These are phyloP conservation scores for Eumaeus atala DNA, from an alignment of 1,140 invertebrate genomes.

Conservation along the genomic window DNA sequence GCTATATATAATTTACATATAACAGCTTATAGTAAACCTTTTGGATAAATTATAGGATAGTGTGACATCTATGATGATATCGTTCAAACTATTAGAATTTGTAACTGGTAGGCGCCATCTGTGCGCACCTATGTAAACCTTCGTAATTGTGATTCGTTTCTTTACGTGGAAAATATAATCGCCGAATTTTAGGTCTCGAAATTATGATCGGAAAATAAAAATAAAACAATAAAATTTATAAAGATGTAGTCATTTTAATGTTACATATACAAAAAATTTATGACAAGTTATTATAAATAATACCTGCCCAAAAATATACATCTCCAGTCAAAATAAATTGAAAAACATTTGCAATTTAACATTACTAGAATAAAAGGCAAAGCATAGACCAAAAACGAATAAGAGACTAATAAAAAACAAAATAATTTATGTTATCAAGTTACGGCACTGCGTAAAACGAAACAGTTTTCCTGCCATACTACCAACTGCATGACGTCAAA, in stretches of 20 bases:
- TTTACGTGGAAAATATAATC: no score
- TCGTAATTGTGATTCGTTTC: no score
- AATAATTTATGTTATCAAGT: neutral
- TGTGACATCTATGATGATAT: neutral
- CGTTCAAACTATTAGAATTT: neutral
- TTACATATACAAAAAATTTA: no score
- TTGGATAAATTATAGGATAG: neutral
- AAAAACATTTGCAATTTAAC: neutral
- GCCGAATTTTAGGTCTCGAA: neutral
- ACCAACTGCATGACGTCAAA: conserved; percentile 42
- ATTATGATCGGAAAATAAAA: no score
- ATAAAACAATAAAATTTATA: no score
- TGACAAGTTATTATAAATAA: no score
- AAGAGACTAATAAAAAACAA: neutral
- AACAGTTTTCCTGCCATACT: conserved; percentile 38
- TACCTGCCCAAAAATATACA: no score
- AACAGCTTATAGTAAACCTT: no score
- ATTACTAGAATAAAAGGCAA: neutral
- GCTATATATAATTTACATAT: no score
- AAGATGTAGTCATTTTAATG: no score
- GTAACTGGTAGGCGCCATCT: neutral
- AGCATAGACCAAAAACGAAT: neutral
- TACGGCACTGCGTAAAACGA: conserved; percentile 23
- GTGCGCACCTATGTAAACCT: neutral
- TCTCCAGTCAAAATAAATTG: no score